phyloP scores from a whole-genome alignment of 2,797 vertebrate species.

The Rhynchonycteris naso region DNA sequence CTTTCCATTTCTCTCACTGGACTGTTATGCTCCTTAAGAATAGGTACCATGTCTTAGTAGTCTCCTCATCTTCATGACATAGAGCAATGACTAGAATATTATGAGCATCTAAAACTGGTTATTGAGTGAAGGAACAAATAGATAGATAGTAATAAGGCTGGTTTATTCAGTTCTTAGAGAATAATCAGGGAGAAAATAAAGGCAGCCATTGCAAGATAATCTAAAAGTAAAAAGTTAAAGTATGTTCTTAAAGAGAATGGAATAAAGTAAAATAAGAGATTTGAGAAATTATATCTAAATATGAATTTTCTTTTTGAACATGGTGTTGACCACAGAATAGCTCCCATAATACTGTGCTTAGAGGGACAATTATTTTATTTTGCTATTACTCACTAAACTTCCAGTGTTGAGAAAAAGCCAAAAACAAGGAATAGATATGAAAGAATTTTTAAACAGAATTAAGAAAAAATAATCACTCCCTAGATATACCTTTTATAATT shows the following conservation, averaged over 20 bases:
- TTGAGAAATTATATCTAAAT: background rate
- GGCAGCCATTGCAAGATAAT: background rate
- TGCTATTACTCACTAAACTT: background rate
- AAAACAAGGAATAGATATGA: background rate
- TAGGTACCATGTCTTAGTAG: background rate
- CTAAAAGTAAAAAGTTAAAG: slow-evolving; percentile 1
- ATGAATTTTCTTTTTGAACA: background rate
- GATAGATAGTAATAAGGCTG: background rate
- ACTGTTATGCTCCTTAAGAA: background rate
- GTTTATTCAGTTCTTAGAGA: background rate
- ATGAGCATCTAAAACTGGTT: background rate
- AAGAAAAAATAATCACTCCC: background rate
- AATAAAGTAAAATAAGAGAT: background rate
- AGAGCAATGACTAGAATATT: background rate
- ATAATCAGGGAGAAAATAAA: slow-evolving; percentile 18
- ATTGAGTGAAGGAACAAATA: background rate
- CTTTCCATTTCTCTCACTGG: background rate
- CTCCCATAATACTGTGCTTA: background rate
- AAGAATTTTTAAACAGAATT: background rate
- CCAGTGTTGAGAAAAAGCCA: background rate
- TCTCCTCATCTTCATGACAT: background rate
- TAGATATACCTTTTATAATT: background rate
- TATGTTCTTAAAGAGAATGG: background rate
- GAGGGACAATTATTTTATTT: background rate
- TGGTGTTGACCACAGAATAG: background rate